A percentile compares a stretch with the other conserved stretches of the same genome.
phyloP scores from a whole-genome alignment of 2,888 invertebrate species.

The Hartigia nigra region DNA sequence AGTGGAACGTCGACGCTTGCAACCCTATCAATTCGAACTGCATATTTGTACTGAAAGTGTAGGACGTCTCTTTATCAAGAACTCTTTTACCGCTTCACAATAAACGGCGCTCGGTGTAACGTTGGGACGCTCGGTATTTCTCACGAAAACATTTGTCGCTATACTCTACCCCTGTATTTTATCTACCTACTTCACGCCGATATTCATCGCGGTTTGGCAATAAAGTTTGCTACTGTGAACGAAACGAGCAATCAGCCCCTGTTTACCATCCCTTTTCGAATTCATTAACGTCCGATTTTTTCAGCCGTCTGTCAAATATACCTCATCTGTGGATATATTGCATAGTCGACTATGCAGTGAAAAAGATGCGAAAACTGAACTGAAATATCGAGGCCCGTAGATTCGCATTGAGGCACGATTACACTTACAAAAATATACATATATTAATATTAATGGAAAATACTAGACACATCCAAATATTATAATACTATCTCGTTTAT shows the following conservation, averaged over 20 bases:
- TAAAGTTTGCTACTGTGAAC: conserved; percentile 24
- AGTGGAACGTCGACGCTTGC: background rate
- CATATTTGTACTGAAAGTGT: background rate
- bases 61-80: background rate
- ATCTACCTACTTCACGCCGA: background rate
- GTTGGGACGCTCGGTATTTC: background rate
- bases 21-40: background rate
- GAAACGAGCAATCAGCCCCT: conserved; percentile 35
- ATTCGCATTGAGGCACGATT: background rate
- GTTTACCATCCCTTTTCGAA: conserved; percentile 39
- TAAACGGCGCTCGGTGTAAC: background rate
- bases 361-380: background rate
- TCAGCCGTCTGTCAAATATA: background rate
- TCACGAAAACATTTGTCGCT: background rate
- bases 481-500: no score
- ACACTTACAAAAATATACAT: background rate
- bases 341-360: background rate
- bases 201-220: background rate
- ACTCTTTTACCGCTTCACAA: background rate
- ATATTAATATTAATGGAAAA: no score
- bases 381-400: background rate
- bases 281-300: conserved; percentile 39
- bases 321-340: background rate
- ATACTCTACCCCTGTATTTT: background rate
- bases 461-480: background rate